Conservation (phyloP, 2,113 vertebrate species). For the Eubucco bourcierii region DNA sequence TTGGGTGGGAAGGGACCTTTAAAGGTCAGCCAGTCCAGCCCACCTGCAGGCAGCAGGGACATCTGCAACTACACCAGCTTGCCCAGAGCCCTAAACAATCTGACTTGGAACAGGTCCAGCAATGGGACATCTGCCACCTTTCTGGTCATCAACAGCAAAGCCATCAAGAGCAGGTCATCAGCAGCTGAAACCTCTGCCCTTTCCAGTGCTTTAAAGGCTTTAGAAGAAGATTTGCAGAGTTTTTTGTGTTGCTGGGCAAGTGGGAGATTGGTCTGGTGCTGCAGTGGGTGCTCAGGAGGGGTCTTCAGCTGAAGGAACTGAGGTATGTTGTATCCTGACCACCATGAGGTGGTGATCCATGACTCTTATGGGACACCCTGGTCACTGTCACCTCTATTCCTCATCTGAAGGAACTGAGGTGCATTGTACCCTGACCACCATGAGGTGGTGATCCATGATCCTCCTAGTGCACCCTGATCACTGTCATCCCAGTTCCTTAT, state of each 20-base stretch:
- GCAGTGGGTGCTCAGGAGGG: neutral
- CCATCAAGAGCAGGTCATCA: no score
- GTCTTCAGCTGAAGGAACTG: neutral
- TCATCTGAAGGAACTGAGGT: neutral
- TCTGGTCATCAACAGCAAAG: no score
- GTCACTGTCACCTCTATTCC: fast-evolving
- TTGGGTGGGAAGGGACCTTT: neutral
- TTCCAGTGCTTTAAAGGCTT: neutral
- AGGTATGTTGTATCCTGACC: fast-evolving
- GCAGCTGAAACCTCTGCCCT: neutral
- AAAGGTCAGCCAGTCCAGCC: neutral
- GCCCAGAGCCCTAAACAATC: no score
- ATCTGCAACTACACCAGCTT: no score
- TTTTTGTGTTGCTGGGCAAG: neutral
- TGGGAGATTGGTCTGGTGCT: neutral
- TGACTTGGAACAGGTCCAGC: no score
- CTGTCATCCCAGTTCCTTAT: fast-evolving
- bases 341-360: no score
- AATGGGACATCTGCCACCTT: no score
- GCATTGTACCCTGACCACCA: fast-evolving
- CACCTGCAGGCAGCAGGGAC: no score
- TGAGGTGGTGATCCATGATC: neutral
- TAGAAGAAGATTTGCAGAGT: neutral
- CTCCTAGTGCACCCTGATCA: fast-evolving
- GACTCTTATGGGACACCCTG: fast-evolving